Base-by-base conservation (phyloP, 2,888 invertebrate genomes). In the Epirrhoe tristata region DNA sequence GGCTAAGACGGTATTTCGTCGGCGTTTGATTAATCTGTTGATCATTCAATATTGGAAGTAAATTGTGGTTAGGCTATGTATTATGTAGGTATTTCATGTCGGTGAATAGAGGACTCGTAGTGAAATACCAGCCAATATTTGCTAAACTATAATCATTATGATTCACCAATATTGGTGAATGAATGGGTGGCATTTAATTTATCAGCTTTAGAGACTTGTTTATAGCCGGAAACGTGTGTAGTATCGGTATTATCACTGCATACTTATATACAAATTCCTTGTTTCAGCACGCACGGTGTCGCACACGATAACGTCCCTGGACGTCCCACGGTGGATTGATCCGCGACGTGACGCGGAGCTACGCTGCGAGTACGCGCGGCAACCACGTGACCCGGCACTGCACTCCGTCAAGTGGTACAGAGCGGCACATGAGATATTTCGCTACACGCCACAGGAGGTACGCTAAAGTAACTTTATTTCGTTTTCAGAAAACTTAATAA, bases 381-480 rank as follows among this genome's bases (percentile, higher is more conserved):
- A 87, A 68, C 82, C 83, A 0, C 81, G 81, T 59, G 93, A 93
- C 64, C 95, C 95, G 2, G 93, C 94, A 0, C 93, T 97, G 7
- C 96, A 97, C 87, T 95, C 96, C 43, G 95, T 96, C 82, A 96
- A 96, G 90, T 97, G 97, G 96, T 96, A 96, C 90, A 91, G 95
- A 68, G 95, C 95, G 62, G 94, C 94, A 55, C 82, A 91, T 72
- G 93, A 93, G 81, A 92, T 93, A 67, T 93, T 93, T 77, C 77
- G 92, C 69, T 93, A 91, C 51, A 92, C 91, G 0, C 90, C 90
- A 0, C 89, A 89, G 63, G 91, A 90, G 89, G 92, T 92, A 70
- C 78, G 77, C 53, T 0, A 4, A 14, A 48, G 6, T 7, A 39
- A n/a, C n/a, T 39, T 39, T 10, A 39, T 39, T 6, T 36, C n/a